These are phyloP conservation scores for Drosophila trapezifrons DNA, from an alignment of 1,140 invertebrate species.

Conservation along the genomic window DNA sequence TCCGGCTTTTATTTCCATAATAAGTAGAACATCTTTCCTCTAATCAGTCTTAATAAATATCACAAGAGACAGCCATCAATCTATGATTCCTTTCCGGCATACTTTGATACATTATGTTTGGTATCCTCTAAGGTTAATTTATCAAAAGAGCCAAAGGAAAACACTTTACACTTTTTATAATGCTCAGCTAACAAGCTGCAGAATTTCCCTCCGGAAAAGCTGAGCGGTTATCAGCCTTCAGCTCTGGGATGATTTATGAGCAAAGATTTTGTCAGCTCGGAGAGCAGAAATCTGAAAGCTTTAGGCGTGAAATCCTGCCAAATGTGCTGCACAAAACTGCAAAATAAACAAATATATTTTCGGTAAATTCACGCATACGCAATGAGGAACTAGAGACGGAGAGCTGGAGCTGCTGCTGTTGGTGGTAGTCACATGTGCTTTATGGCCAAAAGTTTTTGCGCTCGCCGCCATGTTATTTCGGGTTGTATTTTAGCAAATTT, in stretches of 20 bases:
- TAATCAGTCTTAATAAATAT: not conserved
- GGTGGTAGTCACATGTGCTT: conserved; percentile 73
- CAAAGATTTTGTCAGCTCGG: conserved; percentile 14
- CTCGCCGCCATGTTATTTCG: conserved; percentile 33
- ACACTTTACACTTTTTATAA: conserved; percentile 48
- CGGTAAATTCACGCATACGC: conserved; percentile 28
- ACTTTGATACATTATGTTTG: conserved; percentile 4
- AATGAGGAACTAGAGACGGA: not conserved
- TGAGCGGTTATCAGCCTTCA: conserved; percentile 56
- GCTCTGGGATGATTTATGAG: conserved; percentile 67
- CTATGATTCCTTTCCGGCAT: not conserved
- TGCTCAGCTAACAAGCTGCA: conserved; percentile 26
- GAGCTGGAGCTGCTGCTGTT: conserved; percentile 1
- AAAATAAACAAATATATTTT: conserved; percentile 55
- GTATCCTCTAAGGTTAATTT: conserved; percentile 26
- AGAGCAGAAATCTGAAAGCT: conserved; percentile 27
- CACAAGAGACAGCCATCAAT: not conserved
- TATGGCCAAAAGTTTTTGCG: conserved; percentile 69
- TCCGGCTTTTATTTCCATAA: no score
- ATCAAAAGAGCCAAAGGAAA: conserved; percentile 32
- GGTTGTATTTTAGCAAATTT: conserved; percentile 79
- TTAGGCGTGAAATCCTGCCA: conserved; percentile 38
- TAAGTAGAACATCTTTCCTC: not conserved
- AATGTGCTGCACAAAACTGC: conserved; percentile 49
- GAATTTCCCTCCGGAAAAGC: conserved; percentile 5